Conservation (phyloP, 2,888 invertebrate species). For the Platerodrilus igneus region DNA sequence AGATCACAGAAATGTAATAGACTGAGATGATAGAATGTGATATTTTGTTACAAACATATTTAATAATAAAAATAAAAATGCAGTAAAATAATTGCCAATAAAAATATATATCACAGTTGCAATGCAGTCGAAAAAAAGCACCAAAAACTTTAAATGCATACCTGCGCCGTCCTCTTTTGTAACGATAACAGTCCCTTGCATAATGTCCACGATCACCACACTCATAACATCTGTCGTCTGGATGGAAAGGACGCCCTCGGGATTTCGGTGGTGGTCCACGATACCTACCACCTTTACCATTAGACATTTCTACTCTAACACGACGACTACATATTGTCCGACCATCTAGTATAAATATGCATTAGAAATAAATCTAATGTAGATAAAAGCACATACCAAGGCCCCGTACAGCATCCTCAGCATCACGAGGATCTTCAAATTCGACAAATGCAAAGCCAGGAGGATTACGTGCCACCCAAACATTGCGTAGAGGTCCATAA, state of each 20-base stretch:
- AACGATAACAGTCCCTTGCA: slow-evolving; percentile 81
- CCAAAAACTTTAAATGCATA: too few relatives aligned
- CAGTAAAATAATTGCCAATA: not conserved
- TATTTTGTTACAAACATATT: too few relatives aligned
- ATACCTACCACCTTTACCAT: slow-evolving; percentile 62
- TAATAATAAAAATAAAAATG: not conserved
- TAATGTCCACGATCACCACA: slow-evolving; percentile 93
- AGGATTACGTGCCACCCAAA: slow-evolving; percentile 96
- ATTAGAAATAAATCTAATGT: too few relatives aligned
- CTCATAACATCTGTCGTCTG: slow-evolving; percentile 90
- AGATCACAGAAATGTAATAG: too few relatives aligned
- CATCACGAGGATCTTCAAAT: slow-evolving; percentile 88
- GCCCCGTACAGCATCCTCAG: slow-evolving; percentile 79
- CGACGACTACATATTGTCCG: slow-evolving; percentile 83
- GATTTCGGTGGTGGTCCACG: slow-evolving; percentile 58
- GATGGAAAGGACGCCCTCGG: slow-evolving; percentile 72
- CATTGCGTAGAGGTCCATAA: slow-evolving; percentile 87
- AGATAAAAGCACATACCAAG: slow-evolving; percentile 31
- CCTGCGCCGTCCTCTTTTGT: slow-evolving; percentile 57
- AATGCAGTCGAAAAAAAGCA: too few relatives aligned
- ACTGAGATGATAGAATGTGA: too few relatives aligned
- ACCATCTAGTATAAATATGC: slow-evolving; percentile 55
- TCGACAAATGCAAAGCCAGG: slow-evolving; percentile 95
- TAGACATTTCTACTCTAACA: slow-evolving; percentile 88
- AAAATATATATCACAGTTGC: slow-evolving; percentile 23